These are phyloP conservation scores for Dasysyrphus tricinctus DNA, from an alignment of 2,888 invertebrate species.

Conservation along the genomic window DNA sequence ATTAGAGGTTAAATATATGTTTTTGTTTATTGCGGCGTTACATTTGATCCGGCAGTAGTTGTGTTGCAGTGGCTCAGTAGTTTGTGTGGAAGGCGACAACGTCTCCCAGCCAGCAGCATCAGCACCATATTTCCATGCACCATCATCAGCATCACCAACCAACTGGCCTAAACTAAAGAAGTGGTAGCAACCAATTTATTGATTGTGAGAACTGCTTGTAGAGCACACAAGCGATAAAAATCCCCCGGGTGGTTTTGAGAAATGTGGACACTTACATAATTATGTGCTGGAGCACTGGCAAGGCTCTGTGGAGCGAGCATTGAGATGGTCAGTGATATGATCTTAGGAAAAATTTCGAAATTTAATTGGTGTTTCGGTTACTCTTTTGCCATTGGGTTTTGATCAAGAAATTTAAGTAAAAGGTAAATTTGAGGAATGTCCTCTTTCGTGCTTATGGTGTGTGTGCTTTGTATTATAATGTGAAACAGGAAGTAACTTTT, in stretches of 20 bases:
- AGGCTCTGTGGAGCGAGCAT: too few species aligned
- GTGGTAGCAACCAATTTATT: slow-evolving; percentile 62
- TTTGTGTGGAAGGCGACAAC: slow-evolving; percentile 14
- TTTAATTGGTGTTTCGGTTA: slow-evolving; percentile 72
- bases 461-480: not conserved
- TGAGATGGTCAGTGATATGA: slow-evolving; percentile 70
- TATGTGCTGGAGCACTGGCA: slow-evolving; percentile 29
- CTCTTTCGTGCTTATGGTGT: slow-evolving; percentile 4
- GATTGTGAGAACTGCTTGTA: slow-evolving; percentile 74
- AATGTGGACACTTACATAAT: slow-evolving; percentile 70
- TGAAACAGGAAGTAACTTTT: slow-evolving; percentile 63
- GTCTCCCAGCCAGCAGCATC: not conserved
- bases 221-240: slow-evolving; percentile 73
- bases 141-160: not conserved
- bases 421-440: slow-evolving; percentile 51
- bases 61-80: not conserved
- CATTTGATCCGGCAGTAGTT: slow-evolving; percentile 44
- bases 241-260: slow-evolving; percentile 71
- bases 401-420: slow-evolving; percentile 21
- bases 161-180: slow-evolving; percentile 16
- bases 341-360: slow-evolving; percentile 63
- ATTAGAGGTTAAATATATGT: slow-evolving; percentile 78
- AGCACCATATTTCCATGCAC: slow-evolving; percentile 1
- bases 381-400: not conserved
- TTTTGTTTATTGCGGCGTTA: slow-evolving; percentile 70